Percentiles rank a stretch among this genome's conserved stretches.
Conservation (phyloP, 2,113 vertebrate species). For the Tupaia tana region DNA sequence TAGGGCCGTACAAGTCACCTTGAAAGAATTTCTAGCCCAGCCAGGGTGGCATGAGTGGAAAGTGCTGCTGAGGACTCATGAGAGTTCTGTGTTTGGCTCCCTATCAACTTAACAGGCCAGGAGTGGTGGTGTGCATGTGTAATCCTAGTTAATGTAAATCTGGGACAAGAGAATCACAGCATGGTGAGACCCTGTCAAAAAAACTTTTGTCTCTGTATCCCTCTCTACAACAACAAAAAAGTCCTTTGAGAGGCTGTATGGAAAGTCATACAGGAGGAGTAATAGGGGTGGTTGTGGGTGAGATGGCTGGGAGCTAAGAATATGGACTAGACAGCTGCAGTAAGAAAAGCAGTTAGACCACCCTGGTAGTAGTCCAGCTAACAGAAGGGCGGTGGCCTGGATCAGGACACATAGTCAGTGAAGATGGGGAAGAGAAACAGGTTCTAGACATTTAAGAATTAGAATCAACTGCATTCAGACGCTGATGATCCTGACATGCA, state of each 20-base stretch:
- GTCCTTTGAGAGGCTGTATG: conserved; percentile 69
- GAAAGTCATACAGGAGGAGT: background rate
- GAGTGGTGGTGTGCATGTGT: no score
- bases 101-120: no score
- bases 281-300: background rate
- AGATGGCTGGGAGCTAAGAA: background rate
- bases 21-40: conserved; percentile 62
- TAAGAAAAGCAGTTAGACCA: background rate
- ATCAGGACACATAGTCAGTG: background rate
- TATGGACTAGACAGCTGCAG: background rate
- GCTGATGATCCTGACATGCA: background rate
- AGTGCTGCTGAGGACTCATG: no score
- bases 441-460: background rate
- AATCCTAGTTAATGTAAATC: no score
- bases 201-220: no score
- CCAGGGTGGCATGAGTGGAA: no score
- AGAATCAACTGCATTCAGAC: background rate
- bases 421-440: background rate
- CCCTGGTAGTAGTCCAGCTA: background rate
- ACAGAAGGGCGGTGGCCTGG: background rate
- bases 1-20: conserved; percentile 71
- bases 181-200: no score
- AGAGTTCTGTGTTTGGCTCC: no score
- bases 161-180: no score
- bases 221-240: no score